Conservation (phyloP, 2,888 invertebrate species). For the Arctia plantaginis region DNA sequence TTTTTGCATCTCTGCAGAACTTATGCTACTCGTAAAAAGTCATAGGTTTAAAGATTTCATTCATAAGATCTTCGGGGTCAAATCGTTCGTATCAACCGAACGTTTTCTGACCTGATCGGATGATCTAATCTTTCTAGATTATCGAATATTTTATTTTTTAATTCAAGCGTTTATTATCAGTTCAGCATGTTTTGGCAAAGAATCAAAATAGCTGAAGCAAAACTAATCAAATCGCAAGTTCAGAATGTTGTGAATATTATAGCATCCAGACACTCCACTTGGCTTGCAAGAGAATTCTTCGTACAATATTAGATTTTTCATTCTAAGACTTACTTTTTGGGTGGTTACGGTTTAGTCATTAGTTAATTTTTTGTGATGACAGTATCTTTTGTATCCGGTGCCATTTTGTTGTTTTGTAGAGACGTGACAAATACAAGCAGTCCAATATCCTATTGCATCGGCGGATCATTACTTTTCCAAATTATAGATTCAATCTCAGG, state of each 20-base stretch:
- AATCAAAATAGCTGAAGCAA: background rate
- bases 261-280: background rate
- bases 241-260: background rate
- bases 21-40: too few relatives aligned
- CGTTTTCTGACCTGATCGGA: too few relatives aligned
- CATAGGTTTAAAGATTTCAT: too few relatives aligned
- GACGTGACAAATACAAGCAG: too few relatives aligned
- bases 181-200: background rate
- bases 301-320: background rate
- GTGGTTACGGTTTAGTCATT: too few relatives aligned
- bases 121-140: background rate
- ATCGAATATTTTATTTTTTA: background rate
- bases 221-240: background rate
- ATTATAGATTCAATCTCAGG: too few relatives aligned
- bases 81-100: background rate
- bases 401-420: too few relatives aligned
- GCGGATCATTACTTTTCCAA: background rate
- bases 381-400: too few relatives aligned
- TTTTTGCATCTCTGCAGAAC: too few relatives aligned
- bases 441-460: too few relatives aligned
- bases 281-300: background rate
- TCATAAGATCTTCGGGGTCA: background rate
- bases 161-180: background rate
- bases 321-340: too few relatives aligned
- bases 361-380: too few relatives aligned